Evolutionary conservation across 1,140 invertebrate genomes (phyloP).

Genomic region (Semibalanus balanoides): DNA sequence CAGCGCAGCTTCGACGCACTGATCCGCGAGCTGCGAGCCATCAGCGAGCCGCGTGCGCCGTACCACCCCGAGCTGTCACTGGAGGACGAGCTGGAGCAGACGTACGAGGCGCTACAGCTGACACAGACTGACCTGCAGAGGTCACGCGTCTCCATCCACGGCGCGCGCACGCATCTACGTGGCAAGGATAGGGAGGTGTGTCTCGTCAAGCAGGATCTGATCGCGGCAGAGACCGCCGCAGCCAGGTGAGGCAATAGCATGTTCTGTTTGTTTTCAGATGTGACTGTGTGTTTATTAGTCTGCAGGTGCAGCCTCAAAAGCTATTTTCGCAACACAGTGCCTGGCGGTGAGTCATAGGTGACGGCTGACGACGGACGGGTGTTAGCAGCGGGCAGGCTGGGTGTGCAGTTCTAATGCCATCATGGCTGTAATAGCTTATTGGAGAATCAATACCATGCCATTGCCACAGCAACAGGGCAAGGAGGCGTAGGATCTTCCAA

Average conservation of each 20-base stretch:
- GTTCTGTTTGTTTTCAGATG: no score
- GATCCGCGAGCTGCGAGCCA: background rate
- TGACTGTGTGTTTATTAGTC: no score
- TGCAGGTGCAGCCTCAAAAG: no score
- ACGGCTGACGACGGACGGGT: no score
- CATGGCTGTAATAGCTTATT: no score
- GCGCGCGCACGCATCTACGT: background rate
- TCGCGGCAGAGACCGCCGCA: background rate
- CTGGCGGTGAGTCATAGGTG: no score
- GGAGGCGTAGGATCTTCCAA: no score
- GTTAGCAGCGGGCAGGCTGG: no score
- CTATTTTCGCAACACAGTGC: no score
- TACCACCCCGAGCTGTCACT: background rate
- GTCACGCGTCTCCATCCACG: background rate
- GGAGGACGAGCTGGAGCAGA: background rate
- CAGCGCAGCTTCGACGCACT: background rate
- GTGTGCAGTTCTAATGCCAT: no score
- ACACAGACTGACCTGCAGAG: background rate
- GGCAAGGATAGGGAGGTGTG: background rate
- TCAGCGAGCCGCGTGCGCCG: background rate
- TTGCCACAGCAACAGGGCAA: no score
- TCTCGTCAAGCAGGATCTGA: background rate
- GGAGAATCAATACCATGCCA: no score
- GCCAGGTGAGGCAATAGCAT: background rate
- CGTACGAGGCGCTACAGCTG: background rate